These are phyloP conservation scores for Aelia acuminata DNA, from an alignment of 2,888 invertebrate genomes.

Conservation along the genomic window DNA sequence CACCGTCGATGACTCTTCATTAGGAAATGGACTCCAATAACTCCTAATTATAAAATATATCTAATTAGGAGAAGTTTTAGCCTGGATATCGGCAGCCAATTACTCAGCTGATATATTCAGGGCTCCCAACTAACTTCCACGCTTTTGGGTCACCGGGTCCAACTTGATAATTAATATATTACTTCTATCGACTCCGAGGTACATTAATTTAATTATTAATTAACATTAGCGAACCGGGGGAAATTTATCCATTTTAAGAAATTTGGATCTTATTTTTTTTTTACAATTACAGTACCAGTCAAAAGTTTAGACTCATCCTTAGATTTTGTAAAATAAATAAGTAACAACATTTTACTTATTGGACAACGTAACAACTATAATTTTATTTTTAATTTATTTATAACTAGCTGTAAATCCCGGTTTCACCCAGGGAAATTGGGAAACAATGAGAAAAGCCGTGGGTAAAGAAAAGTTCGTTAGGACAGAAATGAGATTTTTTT, in stretches of 20 bases:
- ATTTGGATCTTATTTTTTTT: too few relatives aligned
- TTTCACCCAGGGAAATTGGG: too few relatives aligned
- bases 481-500: too few relatives aligned
- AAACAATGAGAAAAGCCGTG: too few relatives aligned
- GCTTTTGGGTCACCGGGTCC: background rate
- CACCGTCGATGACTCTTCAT: background rate
- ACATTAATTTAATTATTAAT: constrained; percentile 28
- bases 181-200: background rate
- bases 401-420: too few relatives aligned
- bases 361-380: too few relatives aligned
- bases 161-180: constrained; percentile 13
- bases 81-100: background rate
- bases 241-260: background rate
- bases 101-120: background rate
- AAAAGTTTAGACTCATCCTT: too few relatives aligned
- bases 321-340: too few relatives aligned
- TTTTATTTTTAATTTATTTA: too few relatives aligned
- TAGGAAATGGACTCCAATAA: background rate
- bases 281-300: too few relatives aligned
- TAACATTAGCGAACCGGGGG: background rate
- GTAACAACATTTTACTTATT: too few relatives aligned
- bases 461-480: too few relatives aligned
- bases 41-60: background rate
- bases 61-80: background rate
- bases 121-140: background rate